phyloP scores from a whole-genome alignment of 2,113 vertebrate species.

The Phycodurus eques region DNA sequence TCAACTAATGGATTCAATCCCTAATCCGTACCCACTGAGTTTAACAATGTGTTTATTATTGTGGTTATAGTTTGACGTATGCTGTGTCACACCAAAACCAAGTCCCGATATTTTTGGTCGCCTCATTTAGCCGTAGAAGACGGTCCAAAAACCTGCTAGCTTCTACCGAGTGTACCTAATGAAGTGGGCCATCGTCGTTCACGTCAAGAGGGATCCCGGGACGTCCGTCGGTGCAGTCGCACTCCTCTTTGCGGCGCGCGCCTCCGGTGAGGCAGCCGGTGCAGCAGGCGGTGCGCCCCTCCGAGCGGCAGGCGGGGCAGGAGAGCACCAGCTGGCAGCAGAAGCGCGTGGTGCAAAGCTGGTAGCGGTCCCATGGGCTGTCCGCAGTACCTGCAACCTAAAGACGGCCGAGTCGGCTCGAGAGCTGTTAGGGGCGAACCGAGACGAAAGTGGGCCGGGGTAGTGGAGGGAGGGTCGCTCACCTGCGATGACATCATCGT shows the following conservation, averaged over 20 bases:
- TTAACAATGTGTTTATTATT: neutral
- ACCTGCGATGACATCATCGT: conserved; percentile 86
- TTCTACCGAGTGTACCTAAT: neutral
- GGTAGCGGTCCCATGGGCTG: conserved; percentile 87
- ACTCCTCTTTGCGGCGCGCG: conserved; percentile 81
- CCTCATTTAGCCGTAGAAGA: neutral
- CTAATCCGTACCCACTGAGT: neutral
- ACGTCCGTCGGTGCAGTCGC: conserved; percentile 84
- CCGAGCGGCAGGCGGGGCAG: conserved; percentile 77
- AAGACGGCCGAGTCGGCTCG: neutral
- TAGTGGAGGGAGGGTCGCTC: conserved; percentile 19
- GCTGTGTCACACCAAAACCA: neutral
- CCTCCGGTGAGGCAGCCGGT: conserved; percentile 74
- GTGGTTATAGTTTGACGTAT: neutral
- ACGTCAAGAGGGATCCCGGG: conserved; percentile 80
- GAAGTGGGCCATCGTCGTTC: neutral
- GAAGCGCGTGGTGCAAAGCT: conserved; percentile 83
- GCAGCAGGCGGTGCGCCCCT: conserved; percentile 86
- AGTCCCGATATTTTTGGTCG: neutral
- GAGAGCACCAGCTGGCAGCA: conserved; percentile 91
- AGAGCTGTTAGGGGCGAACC: too few species aligned
- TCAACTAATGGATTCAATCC: too few species aligned
- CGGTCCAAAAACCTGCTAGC: neutral
- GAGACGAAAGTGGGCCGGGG: neutral
- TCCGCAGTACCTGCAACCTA: conserved; percentile 90